phyloP scores from a whole-genome alignment of 2,888 invertebrate species.

The Fragum whitleyi region DNA sequence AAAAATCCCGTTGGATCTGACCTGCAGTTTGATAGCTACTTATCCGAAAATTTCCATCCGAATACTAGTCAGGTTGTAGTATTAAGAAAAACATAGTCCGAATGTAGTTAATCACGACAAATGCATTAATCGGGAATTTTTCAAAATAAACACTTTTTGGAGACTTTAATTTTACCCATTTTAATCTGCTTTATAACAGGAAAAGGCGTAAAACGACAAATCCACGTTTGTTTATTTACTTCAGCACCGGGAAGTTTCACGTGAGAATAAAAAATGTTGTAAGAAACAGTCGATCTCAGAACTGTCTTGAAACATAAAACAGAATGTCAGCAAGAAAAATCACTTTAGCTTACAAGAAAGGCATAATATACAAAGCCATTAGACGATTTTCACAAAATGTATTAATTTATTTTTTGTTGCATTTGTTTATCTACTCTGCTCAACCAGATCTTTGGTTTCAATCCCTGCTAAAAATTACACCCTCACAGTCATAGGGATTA shows the following conservation, averaged over 20 bases:
- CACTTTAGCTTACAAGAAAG: background rate
- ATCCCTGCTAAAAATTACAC: too few species aligned
- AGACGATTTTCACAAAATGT: background rate
- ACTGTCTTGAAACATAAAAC: background rate
- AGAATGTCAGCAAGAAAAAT: background rate
- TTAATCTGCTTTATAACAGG: background rate
- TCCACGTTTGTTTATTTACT: conserved; percentile 15
- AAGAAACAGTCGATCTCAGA: background rate
- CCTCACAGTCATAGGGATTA: too few species aligned
- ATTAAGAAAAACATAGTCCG: too few species aligned
- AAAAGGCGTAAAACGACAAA: background rate
- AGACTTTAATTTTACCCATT: conserved; percentile 11
- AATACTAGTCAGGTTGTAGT: too few species aligned
- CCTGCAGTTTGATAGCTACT: background rate
- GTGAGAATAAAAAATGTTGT: background rate
- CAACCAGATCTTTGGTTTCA: too few species aligned
- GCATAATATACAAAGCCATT: background rate
- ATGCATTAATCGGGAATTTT: too few species aligned
- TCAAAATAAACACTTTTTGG: too few species aligned
- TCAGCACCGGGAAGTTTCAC: background rate
- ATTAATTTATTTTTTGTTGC: background rate
- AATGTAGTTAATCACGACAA: too few species aligned
- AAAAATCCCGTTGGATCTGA: too few species aligned
- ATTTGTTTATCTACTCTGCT: too few species aligned
- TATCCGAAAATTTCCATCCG: too few species aligned